These are phyloP conservation scores for Operophtera brumata DNA, from an alignment of 2,888 invertebrate genomes.

Conservation along the genomic window DNA sequence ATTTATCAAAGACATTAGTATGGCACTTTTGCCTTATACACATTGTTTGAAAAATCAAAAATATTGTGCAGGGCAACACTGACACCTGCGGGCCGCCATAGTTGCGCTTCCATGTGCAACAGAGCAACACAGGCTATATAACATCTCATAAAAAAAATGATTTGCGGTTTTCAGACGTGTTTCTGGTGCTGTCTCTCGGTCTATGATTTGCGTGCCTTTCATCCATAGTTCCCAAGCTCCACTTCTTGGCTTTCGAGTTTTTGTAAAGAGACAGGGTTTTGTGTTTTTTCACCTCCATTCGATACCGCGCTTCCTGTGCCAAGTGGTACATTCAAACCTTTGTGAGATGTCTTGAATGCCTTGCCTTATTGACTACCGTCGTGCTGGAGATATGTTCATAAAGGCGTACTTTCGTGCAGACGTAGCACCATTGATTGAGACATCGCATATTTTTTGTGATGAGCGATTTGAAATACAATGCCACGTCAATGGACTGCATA, in stretches of 20 bases:
- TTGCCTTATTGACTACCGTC: conserved; percentile 75
- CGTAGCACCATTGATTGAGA: conserved; percentile 28
- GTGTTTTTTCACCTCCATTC: conserved; percentile 58
- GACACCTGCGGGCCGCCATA: too few relatives aligned
- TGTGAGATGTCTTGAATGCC: conserved; percentile 60
- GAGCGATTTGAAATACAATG: conserved; percentile 1
- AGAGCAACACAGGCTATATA: too few relatives aligned
- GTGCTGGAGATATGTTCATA: conserved; percentile 61
- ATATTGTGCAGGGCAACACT: too few relatives aligned
- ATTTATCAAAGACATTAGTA: too few relatives aligned
- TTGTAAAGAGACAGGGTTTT: conserved; percentile 55
- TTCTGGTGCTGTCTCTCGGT: too few relatives aligned
- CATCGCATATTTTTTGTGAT: conserved; percentile 8
- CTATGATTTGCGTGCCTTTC: conserved; percentile 2
- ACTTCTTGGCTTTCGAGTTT: conserved; percentile 39
- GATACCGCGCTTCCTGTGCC: conserved; percentile 77
- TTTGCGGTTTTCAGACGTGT: too few relatives aligned
- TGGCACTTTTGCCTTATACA: too few relatives aligned
- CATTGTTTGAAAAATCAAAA: too few relatives aligned
- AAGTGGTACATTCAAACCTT: conserved; percentile 63
- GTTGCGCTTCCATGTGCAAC: too few relatives aligned
- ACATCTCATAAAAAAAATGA: too few relatives aligned
- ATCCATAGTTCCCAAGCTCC: conserved; percentile 46
- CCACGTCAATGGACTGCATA: neutral
- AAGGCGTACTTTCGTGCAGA: conserved; percentile 57